phyloP scores from a whole-genome alignment of 2,888 invertebrate genomes.

The Lasioglossum oenotherae region DNA sequence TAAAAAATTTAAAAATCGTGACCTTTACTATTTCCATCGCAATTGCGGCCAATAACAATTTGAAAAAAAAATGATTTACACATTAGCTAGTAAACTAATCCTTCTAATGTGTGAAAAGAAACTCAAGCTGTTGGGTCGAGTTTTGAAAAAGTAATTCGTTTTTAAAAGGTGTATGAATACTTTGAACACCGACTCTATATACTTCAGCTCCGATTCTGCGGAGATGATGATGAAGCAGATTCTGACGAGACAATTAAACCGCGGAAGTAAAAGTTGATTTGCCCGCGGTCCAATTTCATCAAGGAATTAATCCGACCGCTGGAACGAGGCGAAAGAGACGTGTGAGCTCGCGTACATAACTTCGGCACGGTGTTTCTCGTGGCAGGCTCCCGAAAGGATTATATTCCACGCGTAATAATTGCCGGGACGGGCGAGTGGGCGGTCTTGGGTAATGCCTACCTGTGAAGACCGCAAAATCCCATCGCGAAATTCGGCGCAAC shows the following conservation, averaged over 20 bases:
- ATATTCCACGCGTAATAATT: slow-evolving; percentile 40
- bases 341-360: neutral
- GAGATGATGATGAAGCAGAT: too few relatives aligned
- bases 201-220: too few relatives aligned
- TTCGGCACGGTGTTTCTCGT: neutral
- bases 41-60: too few relatives aligned
- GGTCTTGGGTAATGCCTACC: slow-evolving; percentile 2
- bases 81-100: too few relatives aligned
- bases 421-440: neutral
- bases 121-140: too few relatives aligned
- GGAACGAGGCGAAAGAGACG: neutral
- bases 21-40: too few relatives aligned
- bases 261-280: neutral
- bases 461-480: slow-evolving; percentile 28
- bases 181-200: too few relatives aligned
- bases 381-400: slow-evolving; percentile 2
- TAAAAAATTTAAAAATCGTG: too few relatives aligned
- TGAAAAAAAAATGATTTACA: too few relatives aligned
- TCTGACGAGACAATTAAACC: neutral
- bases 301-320: neutral
- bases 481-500: slow-evolving; percentile 47
- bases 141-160: too few relatives aligned
- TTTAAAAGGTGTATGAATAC: too few relatives aligned
- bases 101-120: too few relatives aligned
- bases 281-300: neutral